Conservation (phyloP, 1,140 invertebrate species). For the Octopus bimaculoides region DNA sequence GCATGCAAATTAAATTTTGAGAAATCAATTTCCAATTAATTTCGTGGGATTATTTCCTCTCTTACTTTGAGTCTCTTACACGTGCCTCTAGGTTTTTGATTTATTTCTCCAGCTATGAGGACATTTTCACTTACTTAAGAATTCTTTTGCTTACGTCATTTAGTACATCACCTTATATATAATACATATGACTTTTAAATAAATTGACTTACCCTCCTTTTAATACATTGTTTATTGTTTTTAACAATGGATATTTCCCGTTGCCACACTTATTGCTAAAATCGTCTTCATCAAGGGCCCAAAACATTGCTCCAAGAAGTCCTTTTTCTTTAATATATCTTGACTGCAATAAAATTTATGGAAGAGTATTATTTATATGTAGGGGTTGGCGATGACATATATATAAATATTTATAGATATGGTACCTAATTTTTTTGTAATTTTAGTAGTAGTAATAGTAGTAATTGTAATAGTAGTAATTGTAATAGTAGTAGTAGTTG, state of each 20-base stretch:
- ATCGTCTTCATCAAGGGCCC: slow-evolving; percentile 97
- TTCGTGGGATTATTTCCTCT: no score
- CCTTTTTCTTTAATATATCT: slow-evolving; percentile 86
- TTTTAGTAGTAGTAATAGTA: no score
- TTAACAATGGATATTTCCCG: slow-evolving; percentile 86
- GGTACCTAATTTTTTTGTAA: no score
- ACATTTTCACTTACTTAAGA: background rate
- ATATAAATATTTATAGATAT: no score
- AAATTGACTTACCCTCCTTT: background rate
- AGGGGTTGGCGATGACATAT: no score
- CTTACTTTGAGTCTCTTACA: no score
- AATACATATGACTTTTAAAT: background rate
- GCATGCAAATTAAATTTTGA: no score
- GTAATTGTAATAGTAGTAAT: no score
- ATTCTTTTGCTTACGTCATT: background rate
- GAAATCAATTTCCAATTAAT: no score
- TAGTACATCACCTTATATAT: background rate
- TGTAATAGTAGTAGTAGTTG: no score
- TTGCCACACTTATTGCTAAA: slow-evolving; percentile 86
- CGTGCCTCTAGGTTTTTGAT: background rate
- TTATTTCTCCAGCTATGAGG: background rate
- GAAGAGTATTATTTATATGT: no score
- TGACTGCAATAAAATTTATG: slow-evolving; percentile 57
- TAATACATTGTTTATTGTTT: slow-evolving; percentile 59
- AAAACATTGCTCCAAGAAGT: slow-evolving; percentile 93